phyloP scores from a whole-genome alignment of 2,888 invertebrate genomes.

The Coremacera marginata region DNA sequence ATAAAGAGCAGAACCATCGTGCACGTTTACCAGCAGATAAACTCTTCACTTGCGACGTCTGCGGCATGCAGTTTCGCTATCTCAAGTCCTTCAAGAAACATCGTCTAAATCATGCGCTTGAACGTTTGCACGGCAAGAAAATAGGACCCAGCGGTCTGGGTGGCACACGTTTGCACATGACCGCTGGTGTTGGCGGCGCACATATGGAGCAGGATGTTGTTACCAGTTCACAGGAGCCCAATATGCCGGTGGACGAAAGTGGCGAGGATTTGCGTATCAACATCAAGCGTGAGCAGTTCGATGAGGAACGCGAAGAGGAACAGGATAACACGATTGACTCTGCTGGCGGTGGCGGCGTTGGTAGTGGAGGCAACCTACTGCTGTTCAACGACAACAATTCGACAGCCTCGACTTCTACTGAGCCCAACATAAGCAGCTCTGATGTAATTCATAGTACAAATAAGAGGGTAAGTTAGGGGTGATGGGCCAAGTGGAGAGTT shows the following conservation, averaged over 20 bases:
- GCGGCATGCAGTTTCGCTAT: conserved; percentile 92
- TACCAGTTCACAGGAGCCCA: conserved; percentile 79
- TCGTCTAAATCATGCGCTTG: conserved; percentile 86
- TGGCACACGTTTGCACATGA: conserved; percentile 4
- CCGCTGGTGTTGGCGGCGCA: conserved; percentile 4
- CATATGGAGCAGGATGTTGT: conserved; percentile 74
- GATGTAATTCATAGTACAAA: conserved; percentile 70
- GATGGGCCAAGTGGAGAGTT: background rate
- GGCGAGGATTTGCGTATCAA: conserved; percentile 75
- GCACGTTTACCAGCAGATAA: conserved; percentile 90
- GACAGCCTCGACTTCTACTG: conserved; percentile 63
- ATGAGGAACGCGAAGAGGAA: conserved; percentile 71
- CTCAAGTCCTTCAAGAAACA: conserved; percentile 92
- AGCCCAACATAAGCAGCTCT: conserved; percentile 66
- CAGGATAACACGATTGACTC: conserved; percentile 84
- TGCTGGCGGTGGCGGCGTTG: conserved; percentile 61
- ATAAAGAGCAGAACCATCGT: conserved; percentile 90
- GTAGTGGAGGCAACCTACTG: conserved; percentile 68
- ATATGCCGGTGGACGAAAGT: conserved; percentile 70
- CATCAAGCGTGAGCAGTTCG: conserved; percentile 70
- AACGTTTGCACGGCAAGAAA: conserved; percentile 82
- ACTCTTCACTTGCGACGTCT: conserved; percentile 90
- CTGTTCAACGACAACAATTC: conserved; percentile 63
- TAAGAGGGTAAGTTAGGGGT: conserved; percentile 63
- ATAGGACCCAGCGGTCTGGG: conserved; percentile 38